A percentile compares a stretch with the other conserved stretches of the same genome.
Evolutionary conservation across 2,113 vertebrate species (phyloP).

Genomic region (Corythornis vintsioides): DNA sequence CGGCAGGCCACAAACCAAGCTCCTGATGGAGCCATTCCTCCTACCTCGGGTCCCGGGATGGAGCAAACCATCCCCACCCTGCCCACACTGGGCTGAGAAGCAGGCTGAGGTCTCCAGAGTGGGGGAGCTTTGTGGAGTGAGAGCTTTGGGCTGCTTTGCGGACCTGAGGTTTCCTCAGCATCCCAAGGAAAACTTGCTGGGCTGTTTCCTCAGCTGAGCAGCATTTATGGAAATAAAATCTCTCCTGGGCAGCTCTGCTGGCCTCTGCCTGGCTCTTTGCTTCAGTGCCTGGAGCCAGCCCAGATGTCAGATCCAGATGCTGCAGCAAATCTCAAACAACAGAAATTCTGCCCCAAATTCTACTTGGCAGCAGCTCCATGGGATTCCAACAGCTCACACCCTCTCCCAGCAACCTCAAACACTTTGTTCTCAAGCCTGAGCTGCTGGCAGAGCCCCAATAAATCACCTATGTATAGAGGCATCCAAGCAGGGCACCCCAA

Average conservation of each 20-base stretch:
- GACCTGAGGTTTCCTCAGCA: not conserved
- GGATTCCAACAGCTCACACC: not conserved
- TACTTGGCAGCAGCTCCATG: not conserved
- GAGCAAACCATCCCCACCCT: not conserved
- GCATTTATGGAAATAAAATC: not conserved
- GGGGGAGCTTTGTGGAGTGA: rapidly evolving
- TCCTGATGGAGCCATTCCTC: not conserved
- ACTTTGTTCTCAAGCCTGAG: not conserved
- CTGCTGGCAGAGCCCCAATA: not conserved
- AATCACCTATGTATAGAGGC: rapidly evolving
- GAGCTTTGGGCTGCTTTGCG: not conserved
- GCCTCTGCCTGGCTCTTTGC: not conserved
- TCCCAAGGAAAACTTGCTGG: not conserved
- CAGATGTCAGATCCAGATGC: not conserved
- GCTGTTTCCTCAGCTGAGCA: not conserved
- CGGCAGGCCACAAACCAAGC: not conserved
- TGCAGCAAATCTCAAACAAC: not conserved
- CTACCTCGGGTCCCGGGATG: rapidly evolving
- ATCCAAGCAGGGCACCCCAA: not conserved
- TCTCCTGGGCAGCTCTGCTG: not conserved
- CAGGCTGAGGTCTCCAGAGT: not conserved
- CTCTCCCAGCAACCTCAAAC: not conserved
- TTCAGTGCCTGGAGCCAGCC: rapidly evolving
- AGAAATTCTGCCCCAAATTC: not conserved
- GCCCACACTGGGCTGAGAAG: not conserved